Base-by-base conservation (phyloP, 1,140 invertebrate genomes). In the Linepithema humile region DNA sequence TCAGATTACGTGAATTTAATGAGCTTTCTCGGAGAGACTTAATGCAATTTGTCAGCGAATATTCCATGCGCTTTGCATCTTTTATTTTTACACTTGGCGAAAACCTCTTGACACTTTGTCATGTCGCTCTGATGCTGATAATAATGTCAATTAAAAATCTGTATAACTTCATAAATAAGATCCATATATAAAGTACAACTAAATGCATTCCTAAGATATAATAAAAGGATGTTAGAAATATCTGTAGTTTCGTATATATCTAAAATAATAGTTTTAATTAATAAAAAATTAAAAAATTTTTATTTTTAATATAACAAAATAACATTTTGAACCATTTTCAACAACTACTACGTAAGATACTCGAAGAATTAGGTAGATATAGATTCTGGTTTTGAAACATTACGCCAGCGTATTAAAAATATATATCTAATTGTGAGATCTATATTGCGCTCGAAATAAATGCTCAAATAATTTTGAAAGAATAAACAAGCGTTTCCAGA, bases 1-100 rank as follows among this genome's bases (percentile, higher is more conserved):
- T 80, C 75, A 55, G 48, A 70, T 78, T 69, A 78, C 23, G 23
- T 64, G 50, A 10, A 69, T 78, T 78, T 78, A 69, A 78, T 55
- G 75, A 80, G 45, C 64, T 70, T 70, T 38, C 64, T 70, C 64
- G 6, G n/a, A 40, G 38, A 80, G 45, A 70, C 35, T 70, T 70
- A 70, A 80, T 43, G 23, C 26, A 57, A 57, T 80, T 70, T 70
- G 48, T 77, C 74, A 60, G 20, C 32, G 9, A 32, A 17, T 50
- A 65, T 77, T 55, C 64, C 12, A 35, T 29, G 48, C 17, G 35
- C 69, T 80, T 55, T 55, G 62, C 64, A 55, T 43, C 17, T 38
- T 80, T 69, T 7, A 57, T 55, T 80, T 57, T 55, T 70, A 20
- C 23, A 40, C n/a, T 48, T 26, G 9, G 4, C 15, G 0, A 35